Percentiles rank a stretch among this genome's conserved stretches.
These are phyloP conservation scores for Chymomyza procnemis DNA, from an alignment of 2,888 invertebrate genomes.

Conservation along the genomic window DNA sequence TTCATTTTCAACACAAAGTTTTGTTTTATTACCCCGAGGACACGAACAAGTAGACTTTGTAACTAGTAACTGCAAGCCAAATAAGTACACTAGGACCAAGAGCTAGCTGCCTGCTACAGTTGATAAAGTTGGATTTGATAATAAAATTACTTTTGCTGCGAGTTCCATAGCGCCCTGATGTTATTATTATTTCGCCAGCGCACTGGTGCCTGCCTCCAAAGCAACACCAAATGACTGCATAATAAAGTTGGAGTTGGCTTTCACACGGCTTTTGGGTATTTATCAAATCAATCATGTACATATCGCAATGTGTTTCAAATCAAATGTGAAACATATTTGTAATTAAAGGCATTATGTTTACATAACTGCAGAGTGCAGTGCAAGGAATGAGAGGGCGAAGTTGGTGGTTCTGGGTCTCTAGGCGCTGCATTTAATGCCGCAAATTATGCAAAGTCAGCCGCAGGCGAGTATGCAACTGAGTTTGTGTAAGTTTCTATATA, in stretches of 20 bases:
- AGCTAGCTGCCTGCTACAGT: constrained; percentile 44
- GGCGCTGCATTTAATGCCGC: constrained; percentile 52
- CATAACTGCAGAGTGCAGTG: constrained; percentile 40
- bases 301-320: constrained; percentile 27
- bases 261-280: constrained; percentile 14
- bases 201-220: background rate
- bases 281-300: constrained; percentile 49
- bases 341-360: constrained; percentile 62
- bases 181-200: background rate
- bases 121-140: constrained; percentile 71
- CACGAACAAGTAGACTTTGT: constrained; percentile 67
- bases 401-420: background rate
- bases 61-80: constrained; percentile 64
- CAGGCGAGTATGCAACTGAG: background rate
- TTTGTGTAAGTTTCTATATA: background rate
- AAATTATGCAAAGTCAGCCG: constrained; percentile 49
- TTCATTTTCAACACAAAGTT: constrained; percentile 72
- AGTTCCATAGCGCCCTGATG: constrained; percentile 20
- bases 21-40: constrained; percentile 70
- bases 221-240: background rate
- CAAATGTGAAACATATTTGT: constrained; percentile 56
- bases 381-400: too few species aligned
- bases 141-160: constrained; percentile 69
- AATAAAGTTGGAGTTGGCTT: background rate
- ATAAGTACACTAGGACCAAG: constrained; percentile 51